phyloP scores from a whole-genome alignment of 1,140 invertebrate species.

The Trichomalopsis sarcophagae region DNA sequence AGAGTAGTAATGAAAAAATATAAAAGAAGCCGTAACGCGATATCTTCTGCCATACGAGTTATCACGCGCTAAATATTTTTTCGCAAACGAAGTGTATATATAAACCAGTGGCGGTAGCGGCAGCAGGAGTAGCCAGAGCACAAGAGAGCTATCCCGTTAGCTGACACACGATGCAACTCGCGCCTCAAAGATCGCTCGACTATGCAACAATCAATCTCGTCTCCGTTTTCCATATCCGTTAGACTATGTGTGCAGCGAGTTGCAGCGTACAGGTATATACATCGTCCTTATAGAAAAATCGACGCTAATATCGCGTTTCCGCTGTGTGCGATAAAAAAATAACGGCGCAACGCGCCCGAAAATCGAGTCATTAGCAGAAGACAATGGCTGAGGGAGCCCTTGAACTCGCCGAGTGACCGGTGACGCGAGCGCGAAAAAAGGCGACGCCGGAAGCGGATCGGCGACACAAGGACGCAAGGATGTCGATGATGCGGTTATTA shows the following conservation, averaged over 20 bases:
- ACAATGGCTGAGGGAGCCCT: not conserved
- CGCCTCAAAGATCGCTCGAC: conserved; percentile 1
- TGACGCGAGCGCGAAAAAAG: not conserved
- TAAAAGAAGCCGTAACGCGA: conserved; percentile 1
- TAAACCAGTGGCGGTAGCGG: not conserved
- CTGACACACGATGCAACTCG: conserved; percentile 2
- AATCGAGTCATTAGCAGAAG: not conserved
- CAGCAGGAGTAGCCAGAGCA: not conserved
- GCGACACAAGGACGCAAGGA: not conserved
- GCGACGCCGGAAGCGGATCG: not conserved
- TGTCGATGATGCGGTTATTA: not conserved
- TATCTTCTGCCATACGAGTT: not conserved
- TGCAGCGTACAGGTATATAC: too few relatives aligned
- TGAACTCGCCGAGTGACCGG: not conserved
- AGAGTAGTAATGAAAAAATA: not conserved
- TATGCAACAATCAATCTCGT: conserved; percentile 43
- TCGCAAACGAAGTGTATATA: not conserved
- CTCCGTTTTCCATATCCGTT: conserved; percentile 18
- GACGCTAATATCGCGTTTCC: conserved; percentile 11
- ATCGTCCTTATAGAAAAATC: not conserved
- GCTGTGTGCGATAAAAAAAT: not conserved
- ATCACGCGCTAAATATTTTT: conserved; percentile 48
- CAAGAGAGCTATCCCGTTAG: conserved; percentile 16
- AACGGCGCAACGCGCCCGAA: not conserved
- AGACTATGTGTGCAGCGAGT: not conserved